phyloP scores from a whole-genome alignment of 2,797 vertebrate species.

The Antennarius maculatus region DNA sequence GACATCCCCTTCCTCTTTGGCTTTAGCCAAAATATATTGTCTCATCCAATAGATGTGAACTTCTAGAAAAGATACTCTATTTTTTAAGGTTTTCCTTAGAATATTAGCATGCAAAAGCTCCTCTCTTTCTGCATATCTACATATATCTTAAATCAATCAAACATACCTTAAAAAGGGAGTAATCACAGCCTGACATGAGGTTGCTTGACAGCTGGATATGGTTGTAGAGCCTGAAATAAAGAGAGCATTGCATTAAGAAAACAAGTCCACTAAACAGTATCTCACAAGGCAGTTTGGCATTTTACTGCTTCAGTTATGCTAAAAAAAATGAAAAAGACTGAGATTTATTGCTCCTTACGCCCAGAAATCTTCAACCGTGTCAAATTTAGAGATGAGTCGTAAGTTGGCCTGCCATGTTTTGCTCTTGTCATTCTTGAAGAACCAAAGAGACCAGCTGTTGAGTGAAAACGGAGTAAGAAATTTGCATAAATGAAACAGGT shows the following conservation, averaged over 20 bases:
- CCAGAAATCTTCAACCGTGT: conserved; percentile 99
- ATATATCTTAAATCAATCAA: conserved; percentile 5
- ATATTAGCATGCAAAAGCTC: background rate
- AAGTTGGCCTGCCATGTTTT: conserved; percentile 99
- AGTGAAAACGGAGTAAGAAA: conserved; percentile 23
- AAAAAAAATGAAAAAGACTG: background rate
- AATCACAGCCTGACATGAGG: conserved; percentile 98
- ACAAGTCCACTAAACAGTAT: background rate
- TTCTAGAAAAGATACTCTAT: too few species aligned
- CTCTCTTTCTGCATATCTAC: background rate
- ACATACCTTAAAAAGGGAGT: conserved; percentile 97
- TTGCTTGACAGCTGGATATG: conserved; percentile 99
- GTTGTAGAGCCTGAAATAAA: conserved; percentile 92
- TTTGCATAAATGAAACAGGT: conserved; percentile 43
- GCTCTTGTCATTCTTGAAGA: conserved; percentile 99
- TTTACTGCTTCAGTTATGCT: conserved; percentile 5
- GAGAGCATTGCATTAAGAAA: conserved; percentile 10
- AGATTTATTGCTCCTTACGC: conserved; percentile 87
- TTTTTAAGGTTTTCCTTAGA: too few species aligned
- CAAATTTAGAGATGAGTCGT: conserved; percentile 97
- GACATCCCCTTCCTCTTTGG: background rate
- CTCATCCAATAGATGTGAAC: background rate
- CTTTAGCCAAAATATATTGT: background rate
- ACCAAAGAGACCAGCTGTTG: conserved; percentile 97
- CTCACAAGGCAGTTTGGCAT: background rate